Evolutionary conservation across 1,140 invertebrate species (phyloP).

Genomic region (Camponotus pennsylvanicus): DNA sequence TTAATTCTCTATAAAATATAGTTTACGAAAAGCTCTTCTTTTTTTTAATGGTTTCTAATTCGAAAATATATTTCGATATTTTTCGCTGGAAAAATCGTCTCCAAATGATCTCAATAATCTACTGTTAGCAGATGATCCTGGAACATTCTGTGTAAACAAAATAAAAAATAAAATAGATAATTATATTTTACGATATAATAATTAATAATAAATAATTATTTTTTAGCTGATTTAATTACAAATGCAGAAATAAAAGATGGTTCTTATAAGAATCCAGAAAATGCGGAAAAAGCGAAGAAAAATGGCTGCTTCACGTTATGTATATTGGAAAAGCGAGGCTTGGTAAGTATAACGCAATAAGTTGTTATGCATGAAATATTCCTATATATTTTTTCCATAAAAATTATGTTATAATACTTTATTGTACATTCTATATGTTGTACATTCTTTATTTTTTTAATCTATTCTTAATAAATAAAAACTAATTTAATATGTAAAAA

Average conservation of each 20-base stretch:
- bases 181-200: not conserved
- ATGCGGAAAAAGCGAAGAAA: not conserved
- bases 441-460: too few species aligned
- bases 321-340: constrained; percentile 5
- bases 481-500: too few species aligned
- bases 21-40: too few species aligned
- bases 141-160: not conserved
- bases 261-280: constrained; percentile 16
- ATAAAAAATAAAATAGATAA: not conserved
- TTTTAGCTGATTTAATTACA: constrained; percentile 5
- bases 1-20: too few species aligned
- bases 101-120: too few species aligned
- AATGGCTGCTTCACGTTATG: constrained; percentile 3
- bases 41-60: too few species aligned
- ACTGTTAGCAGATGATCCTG: too few species aligned
- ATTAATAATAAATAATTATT: not conserved
- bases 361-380: not conserved
- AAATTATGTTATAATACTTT: not conserved
- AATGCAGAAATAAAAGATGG: not conserved
- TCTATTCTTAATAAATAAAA: too few species aligned
- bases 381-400: not conserved
- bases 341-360: not conserved
- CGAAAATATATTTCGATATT: too few species aligned
- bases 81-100: too few species aligned
- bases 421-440: too few species aligned